phyloP scores from a whole-genome alignment of 1,140 invertebrate species.

The Amphibalanus amphitrite region DNA sequence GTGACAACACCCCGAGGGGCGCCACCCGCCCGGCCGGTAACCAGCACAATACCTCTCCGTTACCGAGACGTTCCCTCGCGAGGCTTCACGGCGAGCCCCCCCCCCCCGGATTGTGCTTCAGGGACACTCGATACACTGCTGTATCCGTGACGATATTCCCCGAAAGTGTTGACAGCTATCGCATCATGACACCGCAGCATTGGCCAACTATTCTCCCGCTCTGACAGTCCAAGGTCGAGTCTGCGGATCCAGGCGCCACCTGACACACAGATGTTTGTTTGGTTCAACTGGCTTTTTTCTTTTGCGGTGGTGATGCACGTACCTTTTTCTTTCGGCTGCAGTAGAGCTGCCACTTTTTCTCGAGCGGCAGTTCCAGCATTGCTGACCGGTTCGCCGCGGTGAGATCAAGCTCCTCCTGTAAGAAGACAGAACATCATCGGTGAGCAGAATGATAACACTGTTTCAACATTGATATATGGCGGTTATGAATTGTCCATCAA shows the following conservation, averaged over 20 bases:
- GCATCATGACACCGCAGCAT: not conserved
- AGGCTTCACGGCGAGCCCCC: too few species aligned
- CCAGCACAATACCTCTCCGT: too few species aligned
- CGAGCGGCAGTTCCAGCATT: conserved; percentile 73
- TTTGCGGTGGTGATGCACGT: conserved; percentile 1
- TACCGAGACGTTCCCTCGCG: too few species aligned
- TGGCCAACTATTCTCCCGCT: not conserved
- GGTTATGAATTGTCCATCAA: too few species aligned
- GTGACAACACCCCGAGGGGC: too few species aligned
- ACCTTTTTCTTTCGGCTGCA: conserved; percentile 54
- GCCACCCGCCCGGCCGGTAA: too few species aligned
- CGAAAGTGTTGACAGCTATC: not conserved
- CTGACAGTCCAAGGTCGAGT: too few species aligned
- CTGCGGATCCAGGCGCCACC: not conserved
- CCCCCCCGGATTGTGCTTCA: too few species aligned
- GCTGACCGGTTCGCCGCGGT: conserved; percentile 80
- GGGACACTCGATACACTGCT: too few species aligned
- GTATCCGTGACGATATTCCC: too few species aligned
- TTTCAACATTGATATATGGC: too few species aligned
- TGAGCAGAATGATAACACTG: too few species aligned
- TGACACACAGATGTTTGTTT: not conserved
- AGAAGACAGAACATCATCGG: conserved; percentile 15
- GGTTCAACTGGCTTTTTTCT: not conserved
- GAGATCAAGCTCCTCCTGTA: conserved; percentile 76
- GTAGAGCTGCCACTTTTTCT: conserved; percentile 97